A percentile compares a stretch with the other conserved stretches of the same genome.
These are phyloP conservation scores for Epicauta chinensis DNA, from an alignment of 1,140 invertebrate species.

Conservation along the genomic window DNA sequence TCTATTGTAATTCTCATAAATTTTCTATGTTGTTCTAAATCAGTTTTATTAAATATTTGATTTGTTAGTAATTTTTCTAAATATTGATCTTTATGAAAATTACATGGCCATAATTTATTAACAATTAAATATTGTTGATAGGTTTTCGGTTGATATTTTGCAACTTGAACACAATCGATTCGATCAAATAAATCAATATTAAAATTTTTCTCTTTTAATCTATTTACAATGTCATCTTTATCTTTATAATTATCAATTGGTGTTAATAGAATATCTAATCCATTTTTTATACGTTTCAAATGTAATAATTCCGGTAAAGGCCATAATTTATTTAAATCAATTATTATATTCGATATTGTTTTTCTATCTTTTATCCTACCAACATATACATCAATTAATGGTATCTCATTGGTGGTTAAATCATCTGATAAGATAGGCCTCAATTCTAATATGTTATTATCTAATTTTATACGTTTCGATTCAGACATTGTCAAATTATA, in stretches of 20 bases:
- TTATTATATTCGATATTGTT: conserved; percentile 57
- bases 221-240: conserved; percentile 43
- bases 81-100: conserved; percentile 73
- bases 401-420: conserved; percentile 43
- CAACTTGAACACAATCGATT: conserved; percentile 54
- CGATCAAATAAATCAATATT: conserved; percentile 49
- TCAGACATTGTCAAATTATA: conserved; percentile 5
- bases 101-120: conserved; percentile 69
- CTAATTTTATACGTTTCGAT: conserved; percentile 26
- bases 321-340: conserved; percentile 49
- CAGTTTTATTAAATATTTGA: conserved; percentile 53
- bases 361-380: conserved; percentile 54
- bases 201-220: conserved; percentile 46
- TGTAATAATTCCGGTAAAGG: conserved; percentile 58
- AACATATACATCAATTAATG: conserved; percentile 52
- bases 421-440: conserved; percentile 49
- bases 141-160: conserved; percentile 54
- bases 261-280: conserved; percentile 55
- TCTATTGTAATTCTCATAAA: conserved; percentile 59
- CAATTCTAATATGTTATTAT: conserved; percentile 2
- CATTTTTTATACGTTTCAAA: conserved; percentile 67
- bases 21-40: conserved; percentile 53
- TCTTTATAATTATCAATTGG: conserved; percentile 28
- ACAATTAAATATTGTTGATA: conserved; percentile 60
- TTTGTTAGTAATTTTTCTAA: conserved; percentile 58